Conservation (phyloP, 2,113 vertebrate genomes). For the Azemiops feae region DNA sequence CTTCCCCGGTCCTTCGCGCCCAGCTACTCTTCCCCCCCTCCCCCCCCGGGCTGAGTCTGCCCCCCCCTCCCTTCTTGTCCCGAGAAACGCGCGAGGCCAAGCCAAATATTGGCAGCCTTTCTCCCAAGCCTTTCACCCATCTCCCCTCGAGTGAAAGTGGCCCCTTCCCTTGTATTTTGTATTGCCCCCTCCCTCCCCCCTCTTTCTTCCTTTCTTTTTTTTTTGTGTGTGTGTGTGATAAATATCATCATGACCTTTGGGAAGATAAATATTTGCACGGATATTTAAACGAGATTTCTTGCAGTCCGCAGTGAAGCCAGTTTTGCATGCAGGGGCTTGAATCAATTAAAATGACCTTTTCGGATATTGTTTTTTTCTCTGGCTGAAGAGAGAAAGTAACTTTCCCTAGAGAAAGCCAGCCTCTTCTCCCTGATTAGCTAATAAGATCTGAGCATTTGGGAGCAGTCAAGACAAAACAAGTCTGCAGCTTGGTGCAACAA, state of each 20-base stretch:
- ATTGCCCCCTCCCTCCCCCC: not conserved
- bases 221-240: slow-evolving; percentile 21
- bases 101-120: slow-evolving; percentile 40
- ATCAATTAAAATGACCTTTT: slow-evolving; percentile 41
- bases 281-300: slow-evolving; percentile 37
- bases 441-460: not conserved
- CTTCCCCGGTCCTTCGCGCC: slow-evolving; percentile 27
- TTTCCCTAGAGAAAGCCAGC: not conserved
- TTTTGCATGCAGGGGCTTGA: slow-evolving; percentile 30
- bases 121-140: slow-evolving; percentile 35
- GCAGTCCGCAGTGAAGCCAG: not conserved
- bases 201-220: not conserved
- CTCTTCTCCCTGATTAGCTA: not conserved
- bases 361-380: not conserved
- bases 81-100: slow-evolving; percentile 33
- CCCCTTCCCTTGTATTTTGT: slow-evolving; percentile 9
- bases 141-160: slow-evolving; percentile 45
- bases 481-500: not conserved
- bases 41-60: slow-evolving; percentile 6
- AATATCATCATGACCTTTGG: slow-evolving; percentile 31
- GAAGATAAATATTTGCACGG: slow-evolving; percentile 32
- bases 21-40: not conserved
- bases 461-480: not conserved
- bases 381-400: slow-evolving; percentile 13
- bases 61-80: slow-evolving; percentile 22